Evolutionary conservation across 2,797 vertebrate species (phyloP).

Genomic region (Percopsis omiscomaycus): DNA sequence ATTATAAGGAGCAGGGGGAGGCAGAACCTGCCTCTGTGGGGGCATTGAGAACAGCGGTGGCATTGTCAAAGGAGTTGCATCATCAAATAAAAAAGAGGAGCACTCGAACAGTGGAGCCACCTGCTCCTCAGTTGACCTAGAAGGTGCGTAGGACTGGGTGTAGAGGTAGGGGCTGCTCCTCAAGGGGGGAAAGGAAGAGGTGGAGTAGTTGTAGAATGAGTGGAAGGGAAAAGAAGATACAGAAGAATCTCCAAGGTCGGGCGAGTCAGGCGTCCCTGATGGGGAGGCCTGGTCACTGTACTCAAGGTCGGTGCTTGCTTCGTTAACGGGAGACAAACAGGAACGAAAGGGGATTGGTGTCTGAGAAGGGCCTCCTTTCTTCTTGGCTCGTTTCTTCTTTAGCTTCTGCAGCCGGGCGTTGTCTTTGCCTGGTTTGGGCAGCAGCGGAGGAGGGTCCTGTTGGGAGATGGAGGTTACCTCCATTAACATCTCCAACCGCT

Average conservation of each 20-base stretch:
- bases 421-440: constrained; percentile 90
- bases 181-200: constrained; percentile 71
- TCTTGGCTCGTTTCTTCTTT: constrained; percentile 86
- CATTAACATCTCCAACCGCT: constrained; percentile 83
- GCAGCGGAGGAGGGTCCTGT: constrained; percentile 82
- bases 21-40: constrained; percentile 34
- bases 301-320: constrained; percentile 88
- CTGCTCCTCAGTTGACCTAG: constrained; percentile 57
- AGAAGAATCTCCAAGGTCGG: constrained; percentile 43
- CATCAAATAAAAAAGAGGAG: constrained; percentile 60
- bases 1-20: constrained; percentile 27
- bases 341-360: constrained; percentile 81
- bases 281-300: constrained; percentile 74
- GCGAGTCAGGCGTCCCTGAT: constrained; percentile 69
- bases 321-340: constrained; percentile 90
- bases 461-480: constrained; percentile 70
- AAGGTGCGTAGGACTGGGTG: constrained; percentile 50
- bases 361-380: constrained; percentile 71
- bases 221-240: constrained; percentile 60
- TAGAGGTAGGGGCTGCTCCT: constrained; percentile 60
- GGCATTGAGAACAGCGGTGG: constrained; percentile 32
- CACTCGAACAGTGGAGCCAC: constrained; percentile 75
- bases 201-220: constrained; percentile 49
- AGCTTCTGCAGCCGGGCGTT: constrained; percentile 87
- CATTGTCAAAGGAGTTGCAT: constrained; percentile 47